phyloP scores from a whole-genome alignment of 2,113 vertebrate species.

The Trachemys scripta region DNA sequence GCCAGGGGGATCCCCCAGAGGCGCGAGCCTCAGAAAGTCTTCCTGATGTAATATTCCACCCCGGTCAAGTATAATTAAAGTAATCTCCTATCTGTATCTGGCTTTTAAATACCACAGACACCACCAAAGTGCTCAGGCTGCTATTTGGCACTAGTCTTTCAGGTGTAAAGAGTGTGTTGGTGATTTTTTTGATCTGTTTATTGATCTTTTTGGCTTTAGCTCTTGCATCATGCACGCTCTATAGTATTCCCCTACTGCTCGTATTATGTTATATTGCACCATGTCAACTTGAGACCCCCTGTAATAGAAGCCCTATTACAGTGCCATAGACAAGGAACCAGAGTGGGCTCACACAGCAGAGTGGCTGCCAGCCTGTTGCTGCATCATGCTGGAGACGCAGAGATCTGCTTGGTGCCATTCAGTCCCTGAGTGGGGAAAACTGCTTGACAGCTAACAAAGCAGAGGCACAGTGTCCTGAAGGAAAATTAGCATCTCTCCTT shows the following conservation, averaged over 20 bases:
- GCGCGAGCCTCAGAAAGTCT: neutral
- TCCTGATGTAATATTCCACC: neutral
- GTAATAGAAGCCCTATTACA: neutral
- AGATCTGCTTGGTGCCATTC: neutral
- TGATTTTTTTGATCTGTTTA: neutral
- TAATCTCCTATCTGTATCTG: neutral
- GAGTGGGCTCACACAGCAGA: neutral
- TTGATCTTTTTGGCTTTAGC: accelerated
- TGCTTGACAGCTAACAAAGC: neutral
- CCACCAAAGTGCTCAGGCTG: neutral
- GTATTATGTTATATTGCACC: neutral
- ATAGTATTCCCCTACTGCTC: neutral
- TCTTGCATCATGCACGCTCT: neutral
- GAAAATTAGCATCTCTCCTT: neutral
- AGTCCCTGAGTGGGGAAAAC: neutral
- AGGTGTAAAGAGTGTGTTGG: neutral
- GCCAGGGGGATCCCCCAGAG: neutral
- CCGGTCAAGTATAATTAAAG: neutral
- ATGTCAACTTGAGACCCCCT: neutral
- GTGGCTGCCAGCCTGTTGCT: neutral
- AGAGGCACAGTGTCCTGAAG: neutral
- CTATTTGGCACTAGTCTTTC: neutral
- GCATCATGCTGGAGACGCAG: accelerated
- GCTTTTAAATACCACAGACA: neutral
- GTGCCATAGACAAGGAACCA: neutral